Conservation (phyloP, 2,888 invertebrate species). For the Agapostemon virescens region DNA sequence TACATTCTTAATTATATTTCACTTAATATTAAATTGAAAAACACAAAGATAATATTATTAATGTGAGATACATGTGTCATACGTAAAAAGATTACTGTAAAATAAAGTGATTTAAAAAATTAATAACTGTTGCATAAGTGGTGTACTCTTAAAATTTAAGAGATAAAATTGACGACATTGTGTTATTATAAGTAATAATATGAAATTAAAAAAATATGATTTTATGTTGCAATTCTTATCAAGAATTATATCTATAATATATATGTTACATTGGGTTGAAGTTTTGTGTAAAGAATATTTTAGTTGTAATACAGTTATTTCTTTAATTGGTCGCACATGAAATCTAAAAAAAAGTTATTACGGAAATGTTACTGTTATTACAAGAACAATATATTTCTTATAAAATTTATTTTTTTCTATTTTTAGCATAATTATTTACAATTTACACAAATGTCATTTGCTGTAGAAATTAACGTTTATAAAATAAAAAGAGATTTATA, state of each 20-base stretch:
- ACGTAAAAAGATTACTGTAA: conserved; percentile 17
- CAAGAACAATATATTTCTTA: not conserved
- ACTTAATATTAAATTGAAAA: conserved; percentile 23
- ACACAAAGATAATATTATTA: conserved; percentile 15
- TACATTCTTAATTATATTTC: conserved; percentile 31
- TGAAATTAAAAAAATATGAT: not conserved
- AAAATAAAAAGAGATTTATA: conserved; percentile 6
- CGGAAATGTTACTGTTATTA: not conserved
- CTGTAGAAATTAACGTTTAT: not conserved
- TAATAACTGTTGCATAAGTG: conserved; percentile 28
- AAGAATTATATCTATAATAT: conserved; percentile 1
- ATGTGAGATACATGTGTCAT: conserved; percentile 35
- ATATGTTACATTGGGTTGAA: not conserved
- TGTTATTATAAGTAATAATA: not conserved
- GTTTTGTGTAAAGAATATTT: not conserved
- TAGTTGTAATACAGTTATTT: not conserved
- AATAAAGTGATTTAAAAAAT: conserved; percentile 25
- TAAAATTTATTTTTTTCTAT: not conserved
- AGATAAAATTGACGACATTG: not conserved
- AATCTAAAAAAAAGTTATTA: not conserved
- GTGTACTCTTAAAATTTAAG: not conserved
- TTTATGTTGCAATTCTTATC: not conserved
- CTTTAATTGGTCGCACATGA: not conserved
- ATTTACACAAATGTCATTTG: not conserved
- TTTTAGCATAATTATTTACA: not conserved